A percentile compares a stretch with the other conserved stretches of the same genome.
Evolutionary conservation across 1,140 invertebrate species (phyloP).

Genomic region (Drosophila santomea): DNA sequence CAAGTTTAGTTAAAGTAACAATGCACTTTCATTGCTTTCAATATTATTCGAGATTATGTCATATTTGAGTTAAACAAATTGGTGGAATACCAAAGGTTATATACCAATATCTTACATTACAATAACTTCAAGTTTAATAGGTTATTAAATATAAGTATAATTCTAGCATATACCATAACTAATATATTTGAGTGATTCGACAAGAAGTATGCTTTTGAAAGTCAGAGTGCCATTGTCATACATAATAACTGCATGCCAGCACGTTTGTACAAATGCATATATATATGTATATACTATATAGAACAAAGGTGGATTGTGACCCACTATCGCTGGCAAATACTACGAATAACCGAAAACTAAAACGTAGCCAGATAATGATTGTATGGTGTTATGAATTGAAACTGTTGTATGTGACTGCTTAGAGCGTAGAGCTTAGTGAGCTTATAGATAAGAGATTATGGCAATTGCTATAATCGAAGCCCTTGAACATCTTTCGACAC

Average conservation of each 20-base stretch:
- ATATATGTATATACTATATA: neutral
- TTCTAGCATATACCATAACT: no score
- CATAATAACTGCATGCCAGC: conserved; percentile 12
- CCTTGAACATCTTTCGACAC: neutral
- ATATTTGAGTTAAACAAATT: no score
- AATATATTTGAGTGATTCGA: neutral
- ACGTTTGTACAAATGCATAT: conserved; percentile 13
- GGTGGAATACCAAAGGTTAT: no score
- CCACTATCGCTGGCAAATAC: neutral
- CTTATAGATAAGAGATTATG: neutral
- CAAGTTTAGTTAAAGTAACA: neutral
- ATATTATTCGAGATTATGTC: no score
- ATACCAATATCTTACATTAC: no score
- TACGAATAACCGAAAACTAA: neutral
- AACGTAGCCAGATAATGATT: conserved; percentile 21
- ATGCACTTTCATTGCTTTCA: no score
- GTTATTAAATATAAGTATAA: no score
- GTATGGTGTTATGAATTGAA: conserved; percentile 5
- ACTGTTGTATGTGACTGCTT: conserved; percentile 6
- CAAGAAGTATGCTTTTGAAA: conserved; percentile 19
- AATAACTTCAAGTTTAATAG: no score
- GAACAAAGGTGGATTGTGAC: neutral
- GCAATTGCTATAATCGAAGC: no score
- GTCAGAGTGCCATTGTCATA: neutral
- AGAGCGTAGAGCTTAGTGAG: conserved; percentile 18